Conservation (phyloP, 92 coral and sea anemone genomes). For the Epizoanthus rinbou region DNA sequence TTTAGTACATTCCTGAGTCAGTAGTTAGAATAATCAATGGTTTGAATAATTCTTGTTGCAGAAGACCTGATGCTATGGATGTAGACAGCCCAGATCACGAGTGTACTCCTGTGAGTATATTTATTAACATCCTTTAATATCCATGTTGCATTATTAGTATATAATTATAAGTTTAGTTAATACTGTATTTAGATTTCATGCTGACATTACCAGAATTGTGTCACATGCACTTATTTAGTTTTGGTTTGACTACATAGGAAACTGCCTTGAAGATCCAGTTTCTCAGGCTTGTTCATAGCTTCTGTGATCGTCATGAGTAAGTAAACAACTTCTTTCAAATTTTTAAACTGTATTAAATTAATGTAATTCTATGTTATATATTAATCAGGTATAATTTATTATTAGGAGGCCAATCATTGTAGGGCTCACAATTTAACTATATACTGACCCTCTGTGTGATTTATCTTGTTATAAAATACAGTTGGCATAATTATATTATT, state of each 20-base stretch:
- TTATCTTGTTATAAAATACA: not conserved
- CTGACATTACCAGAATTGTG: not conserved
- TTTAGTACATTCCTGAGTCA: not conserved
- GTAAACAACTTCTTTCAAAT: constrained; percentile 27
- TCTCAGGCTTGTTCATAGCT: constrained; percentile 93
- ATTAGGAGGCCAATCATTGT: no score
- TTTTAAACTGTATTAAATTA: no score
- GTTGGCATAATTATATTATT: not conserved
- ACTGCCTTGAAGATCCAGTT: constrained; percentile 95
- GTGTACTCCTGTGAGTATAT: constrained; percentile 77
- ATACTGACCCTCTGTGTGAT: no score
- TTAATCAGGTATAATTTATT: no score
- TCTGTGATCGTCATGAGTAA: constrained; percentile 98
- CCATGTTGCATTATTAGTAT: no score
- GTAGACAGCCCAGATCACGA: constrained; percentile 68
- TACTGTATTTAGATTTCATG: not conserved
- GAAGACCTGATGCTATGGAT: constrained; percentile 55
- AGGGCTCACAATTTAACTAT: no score
- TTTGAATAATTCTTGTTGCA: not conserved
- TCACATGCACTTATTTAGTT: not conserved
- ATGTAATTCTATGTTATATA: no score
- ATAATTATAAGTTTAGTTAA: no score
- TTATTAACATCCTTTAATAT: not conserved
- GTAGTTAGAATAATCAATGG: not conserved
- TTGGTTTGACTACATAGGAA: constrained; percentile 57